phyloP scores from a whole-genome alignment of 1,140 invertebrate species.

The Macrostomum lignano region DNA sequence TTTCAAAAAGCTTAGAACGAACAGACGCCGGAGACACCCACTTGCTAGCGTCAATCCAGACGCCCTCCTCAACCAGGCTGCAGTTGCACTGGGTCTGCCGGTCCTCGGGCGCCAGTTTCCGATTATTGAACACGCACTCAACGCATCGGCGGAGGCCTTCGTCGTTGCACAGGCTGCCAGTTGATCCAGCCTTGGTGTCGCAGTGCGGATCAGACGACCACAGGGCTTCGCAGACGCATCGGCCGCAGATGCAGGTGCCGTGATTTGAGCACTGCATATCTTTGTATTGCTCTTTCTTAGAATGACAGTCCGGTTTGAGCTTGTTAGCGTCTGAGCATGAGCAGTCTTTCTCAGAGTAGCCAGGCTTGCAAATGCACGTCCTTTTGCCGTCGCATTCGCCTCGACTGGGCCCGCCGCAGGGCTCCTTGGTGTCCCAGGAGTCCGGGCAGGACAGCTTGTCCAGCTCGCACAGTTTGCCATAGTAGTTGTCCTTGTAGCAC shows the following conservation, averaged over 20 bases:
- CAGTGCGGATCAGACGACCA: slow-evolving; percentile 17
- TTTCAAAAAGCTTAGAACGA: too few relatives aligned
- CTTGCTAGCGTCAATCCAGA: too few relatives aligned
- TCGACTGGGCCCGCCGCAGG: slow-evolving; percentile 39
- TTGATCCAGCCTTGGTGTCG: slow-evolving; percentile 13
- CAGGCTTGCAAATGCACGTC: slow-evolving; percentile 7
- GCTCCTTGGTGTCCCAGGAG: slow-evolving; percentile 43
- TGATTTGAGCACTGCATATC: slow-evolving; percentile 26
- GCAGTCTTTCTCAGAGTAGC: slow-evolving; percentile 8
- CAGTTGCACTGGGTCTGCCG: too few relatives aligned
- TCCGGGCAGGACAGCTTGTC: slow-evolving; percentile 58
- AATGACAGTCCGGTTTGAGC: too few relatives aligned
- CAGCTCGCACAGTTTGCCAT: slow-evolving; percentile 61
- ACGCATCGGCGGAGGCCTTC: slow-evolving; percentile 11
- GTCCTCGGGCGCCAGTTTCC: too few relatives aligned
- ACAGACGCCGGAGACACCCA: too few relatives aligned
- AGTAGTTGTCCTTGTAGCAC: slow-evolving; percentile 25
- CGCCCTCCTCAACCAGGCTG: too few relatives aligned
- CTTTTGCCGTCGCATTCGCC: slow-evolving; percentile 13
- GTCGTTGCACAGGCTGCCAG: slow-evolving; percentile 16
- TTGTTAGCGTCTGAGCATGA: slow-evolving; percentile 5
- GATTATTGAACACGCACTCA: slow-evolving; percentile 7
- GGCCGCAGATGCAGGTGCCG: slow-evolving; percentile 44
- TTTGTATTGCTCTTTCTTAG: too few relatives aligned
- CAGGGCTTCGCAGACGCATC: slow-evolving; percentile 40